Percentiles rank a stretch among this genome's conserved stretches.
Conservation (phyloP, 2,797 vertebrate genomes). For the Darevskia nairensis region DNA sequence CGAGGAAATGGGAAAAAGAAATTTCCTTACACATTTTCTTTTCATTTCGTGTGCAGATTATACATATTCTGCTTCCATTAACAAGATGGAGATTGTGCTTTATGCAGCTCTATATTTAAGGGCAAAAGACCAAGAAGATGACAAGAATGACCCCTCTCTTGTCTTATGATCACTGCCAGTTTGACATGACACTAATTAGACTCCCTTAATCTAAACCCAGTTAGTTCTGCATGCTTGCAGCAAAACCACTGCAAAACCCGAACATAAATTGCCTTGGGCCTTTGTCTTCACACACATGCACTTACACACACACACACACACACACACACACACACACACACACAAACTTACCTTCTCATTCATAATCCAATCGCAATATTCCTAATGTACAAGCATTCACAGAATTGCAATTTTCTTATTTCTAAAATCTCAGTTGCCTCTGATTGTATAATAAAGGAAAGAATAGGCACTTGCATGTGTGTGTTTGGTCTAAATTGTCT, state of each 20-base stretch:
- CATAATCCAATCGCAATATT: slow-evolving; percentile 70
- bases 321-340: slow-evolving; percentile 49
- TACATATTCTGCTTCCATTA: slow-evolving; percentile 86
- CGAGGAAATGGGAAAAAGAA: slow-evolving; percentile 84
- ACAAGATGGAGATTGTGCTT: slow-evolving; percentile 84
- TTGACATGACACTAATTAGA: slow-evolving; percentile 90
- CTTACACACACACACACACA: slow-evolving; percentile 28
- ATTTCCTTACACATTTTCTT: slow-evolving; percentile 84
- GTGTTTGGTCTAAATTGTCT: slow-evolving; percentile 62
- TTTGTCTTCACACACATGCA: slow-evolving; percentile 77
- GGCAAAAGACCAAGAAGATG: slow-evolving; percentile 87
- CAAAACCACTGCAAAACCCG: slow-evolving; percentile 82
- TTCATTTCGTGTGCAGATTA: slow-evolving; percentile 86
- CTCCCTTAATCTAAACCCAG: slow-evolving; percentile 87
- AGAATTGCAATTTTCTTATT: slow-evolving; percentile 69
- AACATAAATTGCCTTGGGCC: slow-evolving; percentile 83
- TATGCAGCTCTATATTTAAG: slow-evolving; percentile 86
- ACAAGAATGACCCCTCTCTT: slow-evolving; percentile 86
- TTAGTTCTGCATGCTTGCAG: slow-evolving; percentile 85
- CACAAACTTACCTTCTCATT: slow-evolving; percentile 63
- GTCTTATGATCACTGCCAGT: slow-evolving; percentile 85
- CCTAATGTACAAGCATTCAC: slow-evolving; percentile 67
- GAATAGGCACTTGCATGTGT: neutral
- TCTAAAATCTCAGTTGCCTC: slow-evolving; percentile 65
- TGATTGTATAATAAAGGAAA: slow-evolving; percentile 47